phyloP scores from a whole-genome alignment of 2,888 invertebrate species.

The Drosophila infuscata region DNA sequence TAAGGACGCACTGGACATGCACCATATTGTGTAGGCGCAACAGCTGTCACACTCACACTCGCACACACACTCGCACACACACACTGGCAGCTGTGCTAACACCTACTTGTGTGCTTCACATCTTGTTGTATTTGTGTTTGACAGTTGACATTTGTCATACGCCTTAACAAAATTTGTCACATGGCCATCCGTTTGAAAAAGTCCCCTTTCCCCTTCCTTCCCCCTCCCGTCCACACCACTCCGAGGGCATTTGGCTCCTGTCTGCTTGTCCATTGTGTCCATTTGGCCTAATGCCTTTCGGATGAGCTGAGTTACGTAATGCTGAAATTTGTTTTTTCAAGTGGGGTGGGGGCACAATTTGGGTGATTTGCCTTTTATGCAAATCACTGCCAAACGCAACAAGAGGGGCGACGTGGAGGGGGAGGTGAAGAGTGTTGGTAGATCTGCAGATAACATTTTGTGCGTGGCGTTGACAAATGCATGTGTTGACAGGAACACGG shows the following conservation, averaged over 20 bases:
- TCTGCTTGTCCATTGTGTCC: conserved; percentile 11
- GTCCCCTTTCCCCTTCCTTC: background rate
- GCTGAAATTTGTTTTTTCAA: conserved; percentile 28
- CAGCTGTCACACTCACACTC: conserved; percentile 56
- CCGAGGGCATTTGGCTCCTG: background rate
- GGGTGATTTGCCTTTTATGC: conserved; percentile 61
- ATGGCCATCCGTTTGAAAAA: conserved; percentile 41
- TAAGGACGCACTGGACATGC: conserved; percentile 31
- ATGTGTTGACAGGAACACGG: conserved; percentile 65
- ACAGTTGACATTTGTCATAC: conserved; percentile 81
- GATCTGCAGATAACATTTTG: conserved; percentile 52
- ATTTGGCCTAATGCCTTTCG: conserved; percentile 55
- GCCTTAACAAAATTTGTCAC: conserved; percentile 78
- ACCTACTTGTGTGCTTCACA: conserved; percentile 43
- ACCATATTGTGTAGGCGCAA: conserved; percentile 56
- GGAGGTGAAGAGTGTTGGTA: background rate
- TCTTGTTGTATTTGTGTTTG: conserved; percentile 69
- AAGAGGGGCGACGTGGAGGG: background rate
- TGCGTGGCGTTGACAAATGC: conserved; percentile 77
- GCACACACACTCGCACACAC: conserved; percentile 3
- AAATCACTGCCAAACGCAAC: conserved; percentile 59
- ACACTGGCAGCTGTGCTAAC: conserved; percentile 34
- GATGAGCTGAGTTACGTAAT: conserved; percentile 54
- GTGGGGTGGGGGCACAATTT: background rate
- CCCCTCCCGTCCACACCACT: background rate